Conservation (phyloP, 2,888 invertebrate genomes). For the Aleiodes alternator region DNA sequence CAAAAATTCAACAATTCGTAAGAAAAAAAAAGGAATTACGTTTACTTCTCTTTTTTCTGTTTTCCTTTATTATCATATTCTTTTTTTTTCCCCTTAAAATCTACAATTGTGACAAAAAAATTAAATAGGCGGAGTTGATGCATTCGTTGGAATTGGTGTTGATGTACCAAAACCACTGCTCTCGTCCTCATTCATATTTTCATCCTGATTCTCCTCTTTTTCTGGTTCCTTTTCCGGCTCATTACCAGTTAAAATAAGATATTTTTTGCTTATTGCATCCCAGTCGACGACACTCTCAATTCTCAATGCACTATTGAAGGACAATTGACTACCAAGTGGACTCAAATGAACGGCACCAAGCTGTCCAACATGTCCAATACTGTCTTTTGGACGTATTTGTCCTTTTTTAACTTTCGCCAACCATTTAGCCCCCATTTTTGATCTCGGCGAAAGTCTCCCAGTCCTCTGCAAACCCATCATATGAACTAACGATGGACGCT, state of each 20-base stretch:
- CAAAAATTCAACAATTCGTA: too few relatives aligned
- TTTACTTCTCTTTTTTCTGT: slow-evolving; percentile 18
- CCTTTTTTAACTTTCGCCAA: slow-evolving; percentile 76
- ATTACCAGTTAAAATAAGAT: slow-evolving; percentile 84
- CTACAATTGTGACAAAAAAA: slow-evolving; percentile 24
- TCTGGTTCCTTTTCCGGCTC: slow-evolving; percentile 77
- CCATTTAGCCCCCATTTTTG: slow-evolving; percentile 77
- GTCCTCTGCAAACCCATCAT: slow-evolving; percentile 76
- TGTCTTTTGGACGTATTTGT: slow-evolving; percentile 77
- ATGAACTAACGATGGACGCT: slow-evolving; percentile 76
- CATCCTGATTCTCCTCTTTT: slow-evolving; percentile 68
- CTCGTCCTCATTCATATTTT: slow-evolving; percentile 66
- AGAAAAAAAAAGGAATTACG: slow-evolving; percentile 2
- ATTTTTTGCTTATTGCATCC: slow-evolving; percentile 94
- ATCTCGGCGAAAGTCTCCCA: slow-evolving; percentile 75
- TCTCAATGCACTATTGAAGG: slow-evolving; percentile 86
- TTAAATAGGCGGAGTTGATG: slow-evolving; percentile 67
- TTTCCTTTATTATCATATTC: slow-evolving; percentile 21
- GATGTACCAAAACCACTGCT: slow-evolving; percentile 66
- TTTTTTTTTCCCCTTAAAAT: not conserved
- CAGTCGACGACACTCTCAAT: slow-evolving; percentile 95
- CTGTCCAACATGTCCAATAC: slow-evolving; percentile 77
- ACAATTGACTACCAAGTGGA: slow-evolving; percentile 89
- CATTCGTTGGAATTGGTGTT: slow-evolving; percentile 63
- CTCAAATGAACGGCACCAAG: slow-evolving; percentile 89